These are phyloP conservation scores for Oscheius myriophilus DNA, from an alignment of 2,888 invertebrate genomes.

Conservation along the genomic window DNA sequence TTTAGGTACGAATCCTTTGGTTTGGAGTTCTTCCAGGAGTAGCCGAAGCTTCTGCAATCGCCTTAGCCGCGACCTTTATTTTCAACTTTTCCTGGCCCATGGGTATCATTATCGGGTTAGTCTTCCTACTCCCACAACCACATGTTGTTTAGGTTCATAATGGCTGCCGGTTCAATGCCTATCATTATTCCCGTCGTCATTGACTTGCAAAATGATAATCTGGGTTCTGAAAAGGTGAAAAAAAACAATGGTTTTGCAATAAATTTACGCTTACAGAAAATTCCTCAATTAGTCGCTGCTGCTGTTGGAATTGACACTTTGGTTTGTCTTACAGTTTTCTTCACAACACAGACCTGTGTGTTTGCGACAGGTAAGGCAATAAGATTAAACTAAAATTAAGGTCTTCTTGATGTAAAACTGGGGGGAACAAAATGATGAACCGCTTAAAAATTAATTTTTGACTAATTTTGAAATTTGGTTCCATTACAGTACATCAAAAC, in stretches of 20 bases:
- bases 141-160: constrained; percentile 32
- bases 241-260: background rate
- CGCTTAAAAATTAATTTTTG: no score
- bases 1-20: constrained; percentile 8
- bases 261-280: constrained; percentile 32
- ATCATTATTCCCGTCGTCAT: constrained; percentile 40
- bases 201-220: constrained; percentile 32
- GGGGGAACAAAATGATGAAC: no score
- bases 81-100: constrained; percentile 33
- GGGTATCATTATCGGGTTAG: constrained; percentile 36
- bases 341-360: constrained; percentile 34
- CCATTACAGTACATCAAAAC: no score
- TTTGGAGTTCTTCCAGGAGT: constrained; percentile 39
- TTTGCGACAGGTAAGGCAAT: constrained; percentile 36
- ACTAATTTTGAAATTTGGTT: no score
- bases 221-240: constrained; percentile 40
- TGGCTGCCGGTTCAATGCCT: constrained; percentile 42
- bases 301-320: constrained; percentile 42
- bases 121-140: background rate
- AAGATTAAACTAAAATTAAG: no score
- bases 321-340: constrained; percentile 37
- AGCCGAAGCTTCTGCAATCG: constrained; percentile 36
- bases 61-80: constrained; percentile 31
- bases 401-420: no score
- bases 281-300: constrained; percentile 41